These are phyloP conservation scores for Acanthacorydalis orientalis DNA, from an alignment of 2,888 invertebrate species.

Conservation along the genomic window DNA sequence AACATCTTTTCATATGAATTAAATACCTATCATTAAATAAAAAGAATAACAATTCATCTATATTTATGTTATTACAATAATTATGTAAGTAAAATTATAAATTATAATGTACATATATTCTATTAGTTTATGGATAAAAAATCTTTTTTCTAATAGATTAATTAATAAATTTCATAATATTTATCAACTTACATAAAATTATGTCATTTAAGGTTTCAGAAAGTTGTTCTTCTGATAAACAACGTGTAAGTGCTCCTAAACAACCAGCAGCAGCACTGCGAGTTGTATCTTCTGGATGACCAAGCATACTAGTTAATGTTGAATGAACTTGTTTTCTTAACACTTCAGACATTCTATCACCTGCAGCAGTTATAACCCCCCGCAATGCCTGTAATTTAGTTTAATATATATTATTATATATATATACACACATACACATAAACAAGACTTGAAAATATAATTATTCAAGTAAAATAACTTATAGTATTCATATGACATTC, in stretches of 20 bases:
- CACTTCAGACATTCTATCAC: slow-evolving; percentile 74
- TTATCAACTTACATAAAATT: slow-evolving; percentile 40
- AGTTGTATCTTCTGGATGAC: slow-evolving; percentile 63
- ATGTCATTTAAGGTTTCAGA: slow-evolving; percentile 55
- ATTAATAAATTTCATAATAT: background rate
- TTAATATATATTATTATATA: background rate
- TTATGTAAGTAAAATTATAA: background rate
- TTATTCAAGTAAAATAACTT: too few species aligned
- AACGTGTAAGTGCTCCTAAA: slow-evolving; percentile 67
- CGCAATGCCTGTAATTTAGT: slow-evolving; percentile 86
- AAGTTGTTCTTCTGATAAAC: slow-evolving; percentile 58
- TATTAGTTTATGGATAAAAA: too few species aligned
- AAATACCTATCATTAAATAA: slow-evolving; percentile 9
- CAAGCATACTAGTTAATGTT: slow-evolving; percentile 50
- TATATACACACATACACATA: too few species aligned
- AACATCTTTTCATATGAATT: too few species aligned
- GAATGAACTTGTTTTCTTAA: slow-evolving; percentile 55
- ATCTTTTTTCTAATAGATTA: background rate
- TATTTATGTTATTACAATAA: background rate
- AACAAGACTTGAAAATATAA: too few species aligned
- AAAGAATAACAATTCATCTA: slow-evolving; percentile 1
- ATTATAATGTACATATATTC: too few species aligned
- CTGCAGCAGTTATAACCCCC: slow-evolving; percentile 67
- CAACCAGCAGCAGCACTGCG: slow-evolving; percentile 76
- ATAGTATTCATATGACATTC: background rate